Evolutionary conservation across 2,113 vertebrate species (phyloP).

Genomic region (Montifringilla adamsi): DNA sequence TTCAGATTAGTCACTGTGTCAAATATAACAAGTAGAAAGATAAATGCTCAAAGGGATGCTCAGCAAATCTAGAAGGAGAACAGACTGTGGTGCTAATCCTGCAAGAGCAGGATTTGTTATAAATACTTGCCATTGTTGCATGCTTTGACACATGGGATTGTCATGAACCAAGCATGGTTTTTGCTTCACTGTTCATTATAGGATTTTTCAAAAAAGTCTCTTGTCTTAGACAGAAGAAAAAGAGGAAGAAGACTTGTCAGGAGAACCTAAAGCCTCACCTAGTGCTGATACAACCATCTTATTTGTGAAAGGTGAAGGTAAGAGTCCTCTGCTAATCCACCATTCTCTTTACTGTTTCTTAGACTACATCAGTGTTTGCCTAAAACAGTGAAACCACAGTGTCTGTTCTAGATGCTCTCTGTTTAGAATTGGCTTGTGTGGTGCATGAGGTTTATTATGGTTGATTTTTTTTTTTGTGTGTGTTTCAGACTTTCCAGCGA

Average conservation of each 20-base stretch:
- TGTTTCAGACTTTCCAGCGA: constrained; percentile 91
- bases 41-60: background rate
- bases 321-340: background rate
- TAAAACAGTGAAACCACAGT: background rate
- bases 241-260: constrained; percentile 87
- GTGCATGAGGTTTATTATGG: background rate
- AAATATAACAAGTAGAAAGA: background rate
- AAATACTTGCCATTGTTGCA: background rate
- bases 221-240: constrained; percentile 89
- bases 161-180: background rate
- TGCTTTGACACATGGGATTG: background rate
- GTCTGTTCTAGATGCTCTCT: background rate
- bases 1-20: background rate
- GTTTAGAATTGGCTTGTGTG: background rate
- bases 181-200: background rate
- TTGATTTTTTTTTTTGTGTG: background rate
- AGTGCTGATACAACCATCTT: constrained; percentile 95
- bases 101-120: background rate
- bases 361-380: background rate
- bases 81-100: background rate
- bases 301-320: constrained; percentile 97
- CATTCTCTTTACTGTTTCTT: background rate
- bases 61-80: background rate
- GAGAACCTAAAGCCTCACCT: constrained; percentile 94
- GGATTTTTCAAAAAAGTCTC: constrained; percentile 54